Base-by-base conservation (phyloP, 2,113 vertebrate species). In the Apteryx owenii region DNA sequence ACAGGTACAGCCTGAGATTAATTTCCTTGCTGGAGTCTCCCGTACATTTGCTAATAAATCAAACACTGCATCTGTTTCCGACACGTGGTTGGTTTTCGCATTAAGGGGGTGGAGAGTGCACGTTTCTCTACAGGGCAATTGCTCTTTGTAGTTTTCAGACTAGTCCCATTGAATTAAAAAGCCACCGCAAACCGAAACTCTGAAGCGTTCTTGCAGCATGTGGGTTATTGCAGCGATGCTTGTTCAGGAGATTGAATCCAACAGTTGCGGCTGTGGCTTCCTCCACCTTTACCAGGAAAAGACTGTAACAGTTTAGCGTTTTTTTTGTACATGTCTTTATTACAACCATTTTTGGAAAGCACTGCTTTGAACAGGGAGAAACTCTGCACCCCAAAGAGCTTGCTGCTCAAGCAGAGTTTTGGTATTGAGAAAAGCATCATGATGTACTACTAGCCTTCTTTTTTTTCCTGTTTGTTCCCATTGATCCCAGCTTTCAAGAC, bases 291-390 rank as follows among this genome's bases (percentile, higher is more conserved):
- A 9, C 53, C 56, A 61, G 72, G 22, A 83, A 44, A 78, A 78
- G 12, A 19, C 44, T 80, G 44, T 29, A 60, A 29, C 31, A 29
- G 42, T 14, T 72, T 50, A 77, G 36, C 15, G 11, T 33, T 18
- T 33, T 58, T 29, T 33, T 58, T 29, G 9, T 7, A 5, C 5
- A 5, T 0, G 0, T 29, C 38, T 20, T 50, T 38, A 13, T 10
- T 56, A 40, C 22, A 44, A 48, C 16, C 12, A 4, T n/a, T 78
- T 82, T 50, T 26, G 31, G 48, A 66, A 56, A 58, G 46, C 22
- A 50, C 23, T 85, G 17, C 76, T 53, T 29, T 29, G 46, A 7
- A 15, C 54, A 29, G 12, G 61, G 29, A 58, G 31, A 18, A 10
- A 36, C 51, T 71, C n/a, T 4, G 0, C 29, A 71, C 11, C 36